Evolutionary conservation across 1,140 invertebrate species (phyloP), one percentile per base, ranked within the genome.

Genomic region (Drosophila orosa): DNA sequence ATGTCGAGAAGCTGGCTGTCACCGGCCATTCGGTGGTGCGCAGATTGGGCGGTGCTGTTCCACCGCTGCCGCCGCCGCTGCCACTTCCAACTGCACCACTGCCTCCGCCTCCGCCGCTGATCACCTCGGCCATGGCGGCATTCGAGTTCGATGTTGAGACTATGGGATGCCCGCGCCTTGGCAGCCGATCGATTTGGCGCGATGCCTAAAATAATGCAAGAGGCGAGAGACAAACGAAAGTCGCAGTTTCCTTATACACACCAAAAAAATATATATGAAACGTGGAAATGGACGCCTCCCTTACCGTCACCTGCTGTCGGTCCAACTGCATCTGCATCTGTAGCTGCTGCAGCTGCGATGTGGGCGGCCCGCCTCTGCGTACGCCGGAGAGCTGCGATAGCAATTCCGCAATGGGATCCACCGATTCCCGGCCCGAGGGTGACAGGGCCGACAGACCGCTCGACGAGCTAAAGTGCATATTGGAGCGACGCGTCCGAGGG

Each of bases 361-460:
- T 95, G 80, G 95, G 94, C 76, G 95, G 94, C 60, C 94, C 93
- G 84, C 93, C 94, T 92, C 97, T 94, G 79, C 97, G 94, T 71
- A 98, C 97, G 71, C 97, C 97, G 25, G 97, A 98, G 84, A 99
- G 94, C 93, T 98, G 97, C 55, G 97, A 98, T 59, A 98, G 93
- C 72, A 98, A 93, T 93, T 99, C 97, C 40, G 97, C 97, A 79
- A 99, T 99, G 56, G 98, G 98, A 94, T 99, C 98, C 72, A 95
- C 95, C 76, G 96, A 95, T 91, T 99, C 98, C 80, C 97, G 95
- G 90, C 95, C 96, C 81, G 96, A 97, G 66, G 96, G 96, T 78
- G 96, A 97, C 78, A 96, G 92, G 61, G 95, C 95, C 65, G 95
- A 94, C 48, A 97, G 94, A 52, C 96, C 96, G 81, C 96, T 96